phyloP scores from a whole-genome alignment of 2,797 vertebrate genomes.

The Anabacerthia variegaticeps region DNA sequence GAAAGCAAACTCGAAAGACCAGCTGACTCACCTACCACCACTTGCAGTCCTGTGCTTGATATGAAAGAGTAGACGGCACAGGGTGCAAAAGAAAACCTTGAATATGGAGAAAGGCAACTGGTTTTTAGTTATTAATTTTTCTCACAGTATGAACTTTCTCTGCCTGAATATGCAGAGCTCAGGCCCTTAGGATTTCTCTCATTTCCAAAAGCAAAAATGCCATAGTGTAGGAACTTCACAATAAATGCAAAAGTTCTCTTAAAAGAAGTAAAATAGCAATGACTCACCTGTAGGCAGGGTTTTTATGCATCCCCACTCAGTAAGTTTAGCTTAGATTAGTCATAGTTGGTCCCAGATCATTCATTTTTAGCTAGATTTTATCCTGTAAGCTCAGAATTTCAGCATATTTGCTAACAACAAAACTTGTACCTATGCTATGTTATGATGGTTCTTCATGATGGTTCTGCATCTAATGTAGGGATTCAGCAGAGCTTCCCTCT shows the following conservation, averaged over 20 bases:
- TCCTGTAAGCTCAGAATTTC: neutral
- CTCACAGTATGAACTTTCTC: neutral
- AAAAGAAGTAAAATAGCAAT: neutral
- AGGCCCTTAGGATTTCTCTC: neutral
- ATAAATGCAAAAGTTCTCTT: neutral
- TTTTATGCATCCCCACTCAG: neutral
- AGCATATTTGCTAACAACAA: neutral
- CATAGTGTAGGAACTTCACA: neutral
- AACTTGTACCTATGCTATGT: neutral
- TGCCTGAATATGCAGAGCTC: neutral
- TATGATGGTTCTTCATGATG: neutral
- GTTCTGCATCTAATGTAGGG: no score
- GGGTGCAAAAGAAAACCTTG: neutral
- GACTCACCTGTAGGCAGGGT: neutral
- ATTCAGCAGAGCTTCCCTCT: neutral
- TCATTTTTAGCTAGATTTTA: neutral
- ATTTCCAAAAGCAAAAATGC: neutral
- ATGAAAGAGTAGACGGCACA: rapidly evolving
- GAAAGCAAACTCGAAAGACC: neutral
- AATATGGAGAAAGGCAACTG: neutral
- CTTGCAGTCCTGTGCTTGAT: neutral
- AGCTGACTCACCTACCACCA: neutral
- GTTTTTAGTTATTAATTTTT: neutral
- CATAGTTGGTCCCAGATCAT: neutral
- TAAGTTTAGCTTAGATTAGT: neutral